Evolutionary conservation across 2,888 invertebrate genomes (phyloP), one percentile per base, ranked within the genome.

Genomic region (Machimus atricapillus): DNA sequence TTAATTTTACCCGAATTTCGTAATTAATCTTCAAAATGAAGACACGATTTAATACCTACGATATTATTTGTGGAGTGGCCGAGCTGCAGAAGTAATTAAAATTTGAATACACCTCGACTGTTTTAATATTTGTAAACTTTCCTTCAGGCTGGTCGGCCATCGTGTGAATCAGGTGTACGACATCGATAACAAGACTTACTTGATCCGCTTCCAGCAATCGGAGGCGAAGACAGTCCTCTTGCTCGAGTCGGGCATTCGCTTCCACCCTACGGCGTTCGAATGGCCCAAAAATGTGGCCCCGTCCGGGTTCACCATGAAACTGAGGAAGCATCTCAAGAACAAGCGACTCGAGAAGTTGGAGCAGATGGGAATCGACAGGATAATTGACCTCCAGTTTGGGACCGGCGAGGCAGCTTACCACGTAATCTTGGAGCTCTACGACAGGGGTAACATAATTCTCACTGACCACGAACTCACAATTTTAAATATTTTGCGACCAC

Each of bases 211-310:
- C 56, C 97, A 96, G 91, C 95, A 96, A 88, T 96, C 96, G 0
- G 98, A 98, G 91, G 95, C 97, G 90, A 99, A 99, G 93, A 94
- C 94, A 85, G 95, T 98, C 12, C 93, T 99, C 43, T 93, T 99
- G 8, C 92, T 99, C 46, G 99, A 99, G 93, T 99, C 99, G 0
- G 99, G 98, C 0, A 96, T 95, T 89, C 94, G 99, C 87, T 96
- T 99, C 88, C 99, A 99, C 91, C 96, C 96, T 6, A 99, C 99
- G 14, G 96, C 95, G 58, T 99, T 98, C 93, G 99, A 99, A 91
- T 99, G 99, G 99, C 99, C 99, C 0, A 99, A 99, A 93, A 98
- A 98, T 94, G 94, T 96, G 66, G 97, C 97, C 7, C 99, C 98
- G 0, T 98, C 98, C 0, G 98, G 98, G 1, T 99, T 99, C 91